Base-by-base conservation (phyloP, 2,888 invertebrate genomes). In the Caenorhabditis sp. region DNA sequence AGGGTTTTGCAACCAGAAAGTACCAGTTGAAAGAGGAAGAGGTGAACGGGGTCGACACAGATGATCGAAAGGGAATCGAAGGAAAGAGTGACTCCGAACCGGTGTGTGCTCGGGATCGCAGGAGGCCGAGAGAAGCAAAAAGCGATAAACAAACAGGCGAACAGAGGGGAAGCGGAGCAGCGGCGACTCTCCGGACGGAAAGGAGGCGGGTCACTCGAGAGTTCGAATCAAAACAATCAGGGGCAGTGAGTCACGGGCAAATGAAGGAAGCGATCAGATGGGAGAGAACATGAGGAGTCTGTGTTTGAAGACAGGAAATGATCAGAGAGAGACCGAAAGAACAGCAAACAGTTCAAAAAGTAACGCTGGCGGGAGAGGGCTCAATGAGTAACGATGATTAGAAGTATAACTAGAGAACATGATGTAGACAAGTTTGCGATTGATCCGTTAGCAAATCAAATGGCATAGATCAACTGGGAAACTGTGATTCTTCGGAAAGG, bases 111-210 rank as follows among this genome's bases (percentile, higher is more conserved):
- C 55, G 27, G 37, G 45, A 24, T 27, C 26, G 32, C 45, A 27
- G 43, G 22, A 39, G 45, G 30, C 46, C 30, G 66, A 58, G 52
- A 50, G 45, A 65, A 24, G 68, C 59, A 66, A 70, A 70, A 63
- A 59, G 75, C 48, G 71, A 71, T 59, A 68, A 68, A 68, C 59
- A 68, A 68, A 68, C 43, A 68, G 26, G 35, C 9, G 35, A 35
- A 35, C 35, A 35, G 35, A 41, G 24, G 17, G 43, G 43, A 50
- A 41, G 65, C 55, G 56, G 48, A 65, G 45, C 27, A 66, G 68
- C 68, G 68, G 50, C 52, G 52, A 59, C 58, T 58, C 48, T 66
- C 58, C 66, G 62, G 62, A 62, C n/a, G 22, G 50, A 32, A 22
- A 15, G 37, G 48, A 9, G 30, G 24, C 37, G 66, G 66, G 46